A percentile compares a stretch with the other conserved stretches of the same genome.
These are phyloP conservation scores for Pammene aurita DNA, from an alignment of 2,888 invertebrate genomes.

Conservation along the genomic window DNA sequence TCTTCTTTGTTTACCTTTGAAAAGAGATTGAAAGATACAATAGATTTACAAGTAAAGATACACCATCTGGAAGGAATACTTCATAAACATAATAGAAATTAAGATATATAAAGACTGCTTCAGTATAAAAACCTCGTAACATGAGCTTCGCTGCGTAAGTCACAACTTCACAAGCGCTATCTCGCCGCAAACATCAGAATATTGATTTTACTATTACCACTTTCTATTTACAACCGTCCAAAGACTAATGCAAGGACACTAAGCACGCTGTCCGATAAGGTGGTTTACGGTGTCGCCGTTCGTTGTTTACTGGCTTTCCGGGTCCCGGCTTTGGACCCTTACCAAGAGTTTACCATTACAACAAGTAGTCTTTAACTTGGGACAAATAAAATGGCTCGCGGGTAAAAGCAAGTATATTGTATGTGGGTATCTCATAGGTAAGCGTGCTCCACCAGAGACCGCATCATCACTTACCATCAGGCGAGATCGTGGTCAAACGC, in stretches of 20 bases:
- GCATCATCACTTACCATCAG: too few relatives aligned
- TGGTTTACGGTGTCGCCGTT: conserved; percentile 44
- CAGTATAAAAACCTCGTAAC: not conserved
- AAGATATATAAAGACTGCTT: not conserved
- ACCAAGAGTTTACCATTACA: too few relatives aligned
- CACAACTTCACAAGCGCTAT: conserved; percentile 21
- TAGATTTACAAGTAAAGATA: too few relatives aligned
- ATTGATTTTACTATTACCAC: conserved; percentile 35
- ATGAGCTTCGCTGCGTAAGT: conserved; percentile 9
- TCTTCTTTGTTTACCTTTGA: too few relatives aligned
- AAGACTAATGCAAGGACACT: conserved; percentile 33
- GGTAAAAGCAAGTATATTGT: too few relatives aligned
- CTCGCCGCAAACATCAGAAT: conserved; percentile 25
- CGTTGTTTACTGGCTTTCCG: conserved; percentile 41
- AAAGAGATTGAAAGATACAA: too few relatives aligned
- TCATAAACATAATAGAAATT: not conserved
- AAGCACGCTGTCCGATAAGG: conserved; percentile 44
- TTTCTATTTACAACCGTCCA: conserved; percentile 30
- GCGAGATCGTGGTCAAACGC: too few relatives aligned
- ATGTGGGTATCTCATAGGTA: too few relatives aligned
- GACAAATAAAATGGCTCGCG: too few relatives aligned
- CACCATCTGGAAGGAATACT: not conserved
- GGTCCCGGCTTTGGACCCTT: conserved; percentile 33
- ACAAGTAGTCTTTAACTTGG: too few relatives aligned
- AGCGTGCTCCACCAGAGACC: too few relatives aligned